Evolutionary conservation across 2,888 invertebrate species (phyloP), one percentile per base, ranked within the genome.

Genomic region (Prosopocoilus inquinatus): DNA sequence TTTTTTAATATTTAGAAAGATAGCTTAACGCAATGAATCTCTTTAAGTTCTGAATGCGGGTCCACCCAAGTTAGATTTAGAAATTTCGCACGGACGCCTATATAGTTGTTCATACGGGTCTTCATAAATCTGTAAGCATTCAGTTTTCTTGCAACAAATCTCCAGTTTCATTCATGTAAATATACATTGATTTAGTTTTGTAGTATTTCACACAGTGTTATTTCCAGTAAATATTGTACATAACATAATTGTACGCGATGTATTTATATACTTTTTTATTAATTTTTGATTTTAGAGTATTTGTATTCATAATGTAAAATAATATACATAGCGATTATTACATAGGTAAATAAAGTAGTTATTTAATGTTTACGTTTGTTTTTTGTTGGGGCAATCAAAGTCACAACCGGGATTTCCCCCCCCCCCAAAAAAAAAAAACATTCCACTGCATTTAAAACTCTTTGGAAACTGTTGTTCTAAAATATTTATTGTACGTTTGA

Each of bases 271-370:
- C 16, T 13, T 16, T 41, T 41, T 41, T 41, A 15, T 41, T 41
- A 11, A 41, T 41, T 41, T 41, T 11, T 28, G 20, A 28, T 15
- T 41, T 41, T 41, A 41, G 41, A 41, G 20, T 28, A 28, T 41
- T 41, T 41, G 41, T 41, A 41, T 41, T 3, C 41, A 41, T 41
- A 41, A 41, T 41, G 41, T 41, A 41, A 41, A 9, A 41, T 41
- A 41, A 15, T 36, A 41, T 41, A 41, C 41, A 41, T 15, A 41
- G 41, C 16, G 16, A 41, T 41, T 41, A 41, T 11, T 41, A 41
- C 13, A 28, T 28, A 28, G 20, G 7, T 28, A 28, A 28, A 28
- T 28, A 28, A 28, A 28, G 20, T 28, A 28, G 20, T 28, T 28
- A 28, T 28, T 28, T 28, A 28, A 28, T 28, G 20, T 28, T 28